Evolutionary conservation across 2,888 invertebrate species (phyloP).

Genomic region (Teleiodes luculella): DNA sequence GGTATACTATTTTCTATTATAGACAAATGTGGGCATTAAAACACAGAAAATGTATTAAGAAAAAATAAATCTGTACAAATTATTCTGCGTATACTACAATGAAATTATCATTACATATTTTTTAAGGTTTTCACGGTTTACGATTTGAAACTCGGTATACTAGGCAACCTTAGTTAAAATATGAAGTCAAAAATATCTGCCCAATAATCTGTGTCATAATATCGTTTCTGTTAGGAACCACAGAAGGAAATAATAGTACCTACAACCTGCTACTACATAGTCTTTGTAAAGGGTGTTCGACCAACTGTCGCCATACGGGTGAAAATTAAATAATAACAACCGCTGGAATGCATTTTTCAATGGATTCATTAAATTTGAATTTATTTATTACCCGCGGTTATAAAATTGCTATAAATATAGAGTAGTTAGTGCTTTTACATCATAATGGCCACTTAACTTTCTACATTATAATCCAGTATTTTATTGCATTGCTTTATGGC

Average conservation of each 20-base stretch:
- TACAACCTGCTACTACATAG: neutral
- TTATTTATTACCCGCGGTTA: conserved; percentile 33
- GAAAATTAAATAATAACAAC: conserved; percentile 52
- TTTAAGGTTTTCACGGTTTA: too few species aligned
- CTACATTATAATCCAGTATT: neutral
- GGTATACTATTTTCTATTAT: too few species aligned
- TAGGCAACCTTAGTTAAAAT: too few species aligned
- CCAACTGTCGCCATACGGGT: conserved; percentile 39
- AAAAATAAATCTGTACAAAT: too few species aligned
- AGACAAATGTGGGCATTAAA: too few species aligned
- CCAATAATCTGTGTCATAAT: too few species aligned
- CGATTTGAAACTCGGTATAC: too few species aligned
- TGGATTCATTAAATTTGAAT: conserved; percentile 50
- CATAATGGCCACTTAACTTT: conserved; percentile 6
- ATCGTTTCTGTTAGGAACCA: neutral
- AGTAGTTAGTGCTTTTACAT: conserved; percentile 19
- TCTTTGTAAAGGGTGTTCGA: conserved; percentile 16
- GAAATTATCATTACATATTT: too few species aligned
- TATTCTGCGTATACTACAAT: too few species aligned
- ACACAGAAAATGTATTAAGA: too few species aligned
- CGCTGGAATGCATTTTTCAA: conserved; percentile 44
- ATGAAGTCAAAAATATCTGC: too few species aligned
- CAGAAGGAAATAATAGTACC: neutral
- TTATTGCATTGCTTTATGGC: neutral
- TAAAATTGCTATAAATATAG: conserved; percentile 22